phyloP scores from a whole-genome alignment of 2,888 invertebrate genomes.

The Andrena bicolor region DNA sequence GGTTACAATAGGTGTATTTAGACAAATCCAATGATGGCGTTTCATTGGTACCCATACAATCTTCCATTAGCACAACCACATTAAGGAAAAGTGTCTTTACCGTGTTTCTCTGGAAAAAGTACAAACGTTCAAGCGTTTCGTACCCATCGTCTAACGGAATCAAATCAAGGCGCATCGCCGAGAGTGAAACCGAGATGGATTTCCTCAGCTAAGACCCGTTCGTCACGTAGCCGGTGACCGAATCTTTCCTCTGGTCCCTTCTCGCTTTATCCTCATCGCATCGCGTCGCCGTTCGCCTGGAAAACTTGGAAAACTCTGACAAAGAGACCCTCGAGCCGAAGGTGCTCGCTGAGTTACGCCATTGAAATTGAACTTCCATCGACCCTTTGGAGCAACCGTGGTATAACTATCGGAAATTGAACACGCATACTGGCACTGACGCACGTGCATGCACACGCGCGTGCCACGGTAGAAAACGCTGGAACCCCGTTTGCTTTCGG shows the following conservation, averaged over 20 bases:
- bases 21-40: too few relatives aligned
- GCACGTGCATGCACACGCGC: conserved; percentile 27
- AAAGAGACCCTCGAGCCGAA: conserved; percentile 68
- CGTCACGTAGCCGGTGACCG: conserved; percentile 35
- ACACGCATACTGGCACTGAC: conserved; percentile 65
- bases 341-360: conserved; percentile 70
- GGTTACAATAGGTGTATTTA: too few relatives aligned
- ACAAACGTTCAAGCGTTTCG: neutral
- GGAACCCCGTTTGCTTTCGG: conserved; percentile 51
- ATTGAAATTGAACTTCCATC: conserved; percentile 78
- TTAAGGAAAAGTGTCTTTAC: too few relatives aligned
- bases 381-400: conserved; percentile 74
- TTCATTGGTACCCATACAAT: too few relatives aligned
- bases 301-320: conserved; percentile 75
- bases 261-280: conserved; percentile 57
- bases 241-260: conserved; percentile 55
- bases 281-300: conserved; percentile 49
- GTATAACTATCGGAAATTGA: conserved; percentile 79
- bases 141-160: neutral
- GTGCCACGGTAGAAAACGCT: conserved; percentile 52
- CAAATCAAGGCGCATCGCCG: neutral
- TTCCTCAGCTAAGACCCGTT: conserved; percentile 15
- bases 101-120: neutral
- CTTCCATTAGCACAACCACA: too few relatives aligned
- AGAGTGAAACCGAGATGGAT: conserved; percentile 44